A percentile compares a stretch with the other conserved stretches of the same genome.
These are phyloP conservation scores for Eupsittula cactorum DNA, from an alignment of 2,113 vertebrate species.

Conservation along the genomic window DNA sequence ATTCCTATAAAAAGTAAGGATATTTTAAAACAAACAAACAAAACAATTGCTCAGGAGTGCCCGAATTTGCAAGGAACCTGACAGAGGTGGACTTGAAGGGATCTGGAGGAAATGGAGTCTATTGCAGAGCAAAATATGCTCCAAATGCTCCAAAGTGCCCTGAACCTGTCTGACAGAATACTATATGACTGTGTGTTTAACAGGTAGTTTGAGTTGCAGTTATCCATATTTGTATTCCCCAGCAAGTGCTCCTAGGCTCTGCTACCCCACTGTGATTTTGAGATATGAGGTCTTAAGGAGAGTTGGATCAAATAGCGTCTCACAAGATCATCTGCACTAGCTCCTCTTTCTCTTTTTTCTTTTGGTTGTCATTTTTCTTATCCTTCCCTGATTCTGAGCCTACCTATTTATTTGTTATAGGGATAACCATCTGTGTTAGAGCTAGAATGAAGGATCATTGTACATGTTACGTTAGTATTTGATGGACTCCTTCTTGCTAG, in stretches of 20 bases:
- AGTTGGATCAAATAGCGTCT: conserved; percentile 56
- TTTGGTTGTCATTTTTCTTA: conserved; percentile 67
- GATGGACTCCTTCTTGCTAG: conserved; percentile 43
- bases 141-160: neutral
- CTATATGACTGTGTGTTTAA: conserved; percentile 48
- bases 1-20: neutral
- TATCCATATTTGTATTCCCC: conserved; percentile 65
- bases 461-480: conserved; percentile 60
- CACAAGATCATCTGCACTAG: conserved; percentile 50
- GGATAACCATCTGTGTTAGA: conserved; percentile 72
- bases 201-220: conserved; percentile 48
- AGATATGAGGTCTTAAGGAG: conserved; percentile 66
- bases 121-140: neutral
- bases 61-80: neutral
- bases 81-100: neutral
- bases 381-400: conserved; percentile 55
- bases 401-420: conserved; percentile 67
- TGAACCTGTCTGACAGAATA: conserved; percentile 41
- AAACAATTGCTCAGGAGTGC: neutral
- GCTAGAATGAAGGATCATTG: conserved; percentile 57
- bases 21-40: neutral
- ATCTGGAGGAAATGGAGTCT: neutral
- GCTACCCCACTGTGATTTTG: conserved; percentile 64
- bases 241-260: conserved; percentile 47
- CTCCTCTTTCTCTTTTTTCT: conserved; percentile 16